Base-by-base conservation (phyloP, 2,797 vertebrate genomes). In the Ctenopoma multispine region DNA sequence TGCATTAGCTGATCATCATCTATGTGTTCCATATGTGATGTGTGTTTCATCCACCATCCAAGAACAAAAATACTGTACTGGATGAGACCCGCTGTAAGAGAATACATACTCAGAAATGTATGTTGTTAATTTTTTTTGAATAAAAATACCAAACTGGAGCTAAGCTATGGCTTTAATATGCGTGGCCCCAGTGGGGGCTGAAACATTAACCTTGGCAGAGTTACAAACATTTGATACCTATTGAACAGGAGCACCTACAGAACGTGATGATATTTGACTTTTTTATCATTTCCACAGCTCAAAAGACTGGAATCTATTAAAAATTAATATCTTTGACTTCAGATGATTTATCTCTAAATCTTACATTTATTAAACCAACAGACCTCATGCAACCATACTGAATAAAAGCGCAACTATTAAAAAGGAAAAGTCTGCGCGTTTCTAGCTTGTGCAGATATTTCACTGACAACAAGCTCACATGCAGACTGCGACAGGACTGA, bases 401-500 rank as follows among this genome's bases (percentile, higher is more conserved):
- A 63, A 72, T 53, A 72, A 65, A 80, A 69, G 54, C 12, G 53
- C 43, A 68, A 56, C 38, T 38, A 57, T 48, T 57, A 43, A 58
- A 49, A 54, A 46, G 29, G 12, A 48, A 17, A 54, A 41, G 17
- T 27, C n/a, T 63, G 34, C 48, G 36, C 55, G 67, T 43, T 51
- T 40, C 12, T 60, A 64, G 49, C 53, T 44, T 21, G n/a, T 64
- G 24, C 8, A 27, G 46, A 58, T 62, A 43, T n/a, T 53, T 31
- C n/a, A 24, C 24, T 29, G 40, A 48, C 17, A 12, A 53, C 21
- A 18, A 48, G 43, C 60, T 70, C 5, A 31, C 47, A 47, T 29
- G 62, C 34, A 50, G 31, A 63, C 54, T 31, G 75, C 47, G n/a
- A 61, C 65, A 73, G 69, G 81, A 90, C 60, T 75, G 82, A 90